A percentile compares a stretch with the other conserved stretches of the same genome.
phyloP scores from a whole-genome alignment of 64 coral and sea anemone genomes.

The Montipora foliosa region DNA sequence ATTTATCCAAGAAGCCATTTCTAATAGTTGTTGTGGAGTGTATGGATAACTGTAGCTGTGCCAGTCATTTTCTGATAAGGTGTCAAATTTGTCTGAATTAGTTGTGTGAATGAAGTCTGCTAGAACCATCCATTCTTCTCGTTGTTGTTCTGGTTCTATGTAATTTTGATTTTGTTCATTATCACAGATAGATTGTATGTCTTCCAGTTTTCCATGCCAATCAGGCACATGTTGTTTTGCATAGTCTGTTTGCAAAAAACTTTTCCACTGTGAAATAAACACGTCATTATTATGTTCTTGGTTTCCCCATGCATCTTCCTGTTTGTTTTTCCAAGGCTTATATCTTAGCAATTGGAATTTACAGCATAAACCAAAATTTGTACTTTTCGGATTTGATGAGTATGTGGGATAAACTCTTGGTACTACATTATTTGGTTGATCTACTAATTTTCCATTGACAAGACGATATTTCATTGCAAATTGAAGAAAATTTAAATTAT shows the following conservation, averaged over 20 bases:
- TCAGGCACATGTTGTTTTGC: conserved; percentile 79
- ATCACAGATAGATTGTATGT: conserved; percentile 11
- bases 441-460: conserved; percentile 23
- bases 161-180: conserved; percentile 44
- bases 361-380: conserved; percentile 32
- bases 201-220: conserved; percentile 77
- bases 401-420: conserved; percentile 80
- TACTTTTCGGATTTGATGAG: conserved; percentile 73
- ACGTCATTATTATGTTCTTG: conserved; percentile 56
- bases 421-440: conserved; percentile 67
- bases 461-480: conserved; percentile 39
- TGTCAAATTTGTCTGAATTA: too few species aligned
- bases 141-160: conserved; percentile 20
- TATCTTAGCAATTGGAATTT: conserved; percentile 81
- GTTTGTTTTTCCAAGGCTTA: conserved; percentile 78
- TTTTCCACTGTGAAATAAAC: conserved; percentile 67
- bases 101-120: too few species aligned
- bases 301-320: conserved; percentile 79
- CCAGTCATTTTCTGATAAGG: too few species aligned
- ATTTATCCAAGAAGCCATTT: too few species aligned
- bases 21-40: too few species aligned
- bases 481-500: conserved; percentile 21
- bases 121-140: too few species aligned
- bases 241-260: conserved; percentile 74
- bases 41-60: too few species aligned